These are phyloP conservation scores for Lapara coniferarum DNA, from an alignment of 2,888 invertebrate species.

Conservation along the genomic window DNA sequence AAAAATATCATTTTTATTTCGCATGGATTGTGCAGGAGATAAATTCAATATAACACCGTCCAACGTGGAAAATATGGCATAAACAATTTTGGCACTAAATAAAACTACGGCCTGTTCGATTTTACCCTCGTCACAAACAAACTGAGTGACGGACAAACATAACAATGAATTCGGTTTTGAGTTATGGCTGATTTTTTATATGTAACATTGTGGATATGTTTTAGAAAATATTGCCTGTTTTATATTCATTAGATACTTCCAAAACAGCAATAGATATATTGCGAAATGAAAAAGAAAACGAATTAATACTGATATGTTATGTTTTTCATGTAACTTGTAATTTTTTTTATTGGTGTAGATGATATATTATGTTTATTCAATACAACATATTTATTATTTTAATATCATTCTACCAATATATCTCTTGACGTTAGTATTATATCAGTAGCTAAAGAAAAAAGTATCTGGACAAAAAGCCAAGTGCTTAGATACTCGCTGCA, in stretches of 20 bases:
- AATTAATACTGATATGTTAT: too few relatives aligned
- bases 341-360: too few relatives aligned
- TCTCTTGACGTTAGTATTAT: not conserved
- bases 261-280: too few relatives aligned
- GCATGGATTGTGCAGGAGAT: slow-evolving; percentile 23
- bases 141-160: slow-evolving; percentile 60
- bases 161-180: slow-evolving; percentile 47
- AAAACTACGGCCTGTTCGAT: slow-evolving; percentile 46
- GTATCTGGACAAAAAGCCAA: slow-evolving; percentile 1
- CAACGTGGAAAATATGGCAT: slow-evolving; percentile 36
- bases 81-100: slow-evolving; percentile 44
- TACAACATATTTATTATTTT: not conserved
- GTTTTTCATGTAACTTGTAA: too few relatives aligned
- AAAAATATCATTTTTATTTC: slow-evolving; percentile 25
- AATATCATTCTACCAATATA: not conserved
- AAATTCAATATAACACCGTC: slow-evolving; percentile 35
- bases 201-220: not conserved
- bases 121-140: slow-evolving; percentile 65
- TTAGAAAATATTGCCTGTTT: too few relatives aligned
- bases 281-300: too few relatives aligned
- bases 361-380: too few relatives aligned
- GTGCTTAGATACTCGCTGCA: slow-evolving; percentile 17
- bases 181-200: slow-evolving; percentile 31
- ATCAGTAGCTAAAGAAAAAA: not conserved
- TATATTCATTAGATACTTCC: too few relatives aligned